Conservation (phyloP, 2,113 vertebrate species). For the Nothocercus nigrocapillus region DNA sequence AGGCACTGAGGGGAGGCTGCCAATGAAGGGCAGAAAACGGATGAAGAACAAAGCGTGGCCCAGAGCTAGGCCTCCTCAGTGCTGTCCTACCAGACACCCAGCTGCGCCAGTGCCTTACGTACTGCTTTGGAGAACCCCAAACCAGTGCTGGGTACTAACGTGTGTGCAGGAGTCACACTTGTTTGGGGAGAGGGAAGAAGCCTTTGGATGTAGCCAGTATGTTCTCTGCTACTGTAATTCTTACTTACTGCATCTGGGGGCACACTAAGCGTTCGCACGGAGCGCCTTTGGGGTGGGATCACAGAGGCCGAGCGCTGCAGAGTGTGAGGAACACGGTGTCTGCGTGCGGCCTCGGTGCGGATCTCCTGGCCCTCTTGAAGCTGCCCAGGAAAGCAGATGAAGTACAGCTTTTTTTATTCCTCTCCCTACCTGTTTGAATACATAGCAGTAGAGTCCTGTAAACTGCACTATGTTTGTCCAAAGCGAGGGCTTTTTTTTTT, state of each 20-base stretch:
- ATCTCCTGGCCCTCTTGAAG: neutral
- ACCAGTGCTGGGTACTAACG: neutral
- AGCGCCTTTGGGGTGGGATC: neutral
- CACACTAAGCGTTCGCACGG: fast-evolving
- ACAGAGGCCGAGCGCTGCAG: neutral
- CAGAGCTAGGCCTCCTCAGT: neutral
- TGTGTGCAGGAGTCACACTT: fast-evolving
- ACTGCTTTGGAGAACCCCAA: neutral
- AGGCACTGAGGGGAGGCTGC: neutral
- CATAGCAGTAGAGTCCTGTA: neutral
- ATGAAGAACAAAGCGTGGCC: neutral
- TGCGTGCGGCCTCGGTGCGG: fast-evolving
- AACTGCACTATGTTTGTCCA: neutral
- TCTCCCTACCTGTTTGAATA: neutral
- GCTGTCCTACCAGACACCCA: too few relatives aligned
- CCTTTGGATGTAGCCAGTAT: neutral
- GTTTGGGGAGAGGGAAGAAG: neutral
- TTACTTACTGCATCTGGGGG: neutral
- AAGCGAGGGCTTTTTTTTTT: neutral
- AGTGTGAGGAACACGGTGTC: fast-evolving
- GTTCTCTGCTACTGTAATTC: neutral
- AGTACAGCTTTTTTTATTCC: neutral
- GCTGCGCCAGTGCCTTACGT: neutral
- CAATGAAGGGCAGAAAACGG: neutral
- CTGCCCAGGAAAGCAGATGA: neutral